Conservation (phyloP, 2,797 vertebrate genomes). For the Ctenosaura bakeri region DNA sequence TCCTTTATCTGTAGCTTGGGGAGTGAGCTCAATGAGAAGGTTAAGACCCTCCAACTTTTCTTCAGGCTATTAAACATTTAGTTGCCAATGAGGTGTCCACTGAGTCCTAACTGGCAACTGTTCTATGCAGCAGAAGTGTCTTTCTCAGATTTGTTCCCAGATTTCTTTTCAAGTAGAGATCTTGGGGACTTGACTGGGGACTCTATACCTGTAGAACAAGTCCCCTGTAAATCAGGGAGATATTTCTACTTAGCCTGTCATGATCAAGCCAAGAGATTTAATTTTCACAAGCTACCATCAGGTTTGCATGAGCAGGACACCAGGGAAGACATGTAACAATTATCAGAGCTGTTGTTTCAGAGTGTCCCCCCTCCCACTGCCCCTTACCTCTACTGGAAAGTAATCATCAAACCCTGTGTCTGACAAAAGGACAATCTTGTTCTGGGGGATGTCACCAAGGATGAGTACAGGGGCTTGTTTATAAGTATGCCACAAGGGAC, state of each 20-base stretch:
- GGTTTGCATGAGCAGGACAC: too few relatives aligned
- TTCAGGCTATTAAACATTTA: not conserved
- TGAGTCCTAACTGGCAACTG: too few relatives aligned
- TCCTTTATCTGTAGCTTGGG: not conserved
- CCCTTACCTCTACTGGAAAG: slow-evolving; percentile 68
- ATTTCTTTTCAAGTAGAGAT: not conserved
- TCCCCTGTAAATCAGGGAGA: not conserved
- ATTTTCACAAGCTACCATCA: not conserved
- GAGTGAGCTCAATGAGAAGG: not conserved
- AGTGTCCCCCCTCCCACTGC: too few relatives aligned
- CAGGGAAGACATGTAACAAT: not conserved
- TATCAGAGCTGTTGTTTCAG: not conserved
- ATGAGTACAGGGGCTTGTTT: slow-evolving; percentile 70
- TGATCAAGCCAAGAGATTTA: not conserved
- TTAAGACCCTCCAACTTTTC: not conserved
- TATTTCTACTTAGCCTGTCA: not conserved
- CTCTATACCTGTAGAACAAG: too few relatives aligned
- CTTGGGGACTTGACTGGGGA: too few relatives aligned
- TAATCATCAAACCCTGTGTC: slow-evolving; percentile 65
- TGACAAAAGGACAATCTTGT: slow-evolving; percentile 69
- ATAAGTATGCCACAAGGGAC: slow-evolving; percentile 70
- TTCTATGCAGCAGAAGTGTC: not conserved
- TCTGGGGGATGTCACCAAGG: slow-evolving; percentile 67
- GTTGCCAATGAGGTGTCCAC: not conserved
- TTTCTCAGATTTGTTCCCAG: not conserved